These are phyloP conservation scores for Tachypleus tridentatus DNA, from an alignment of 1,140 invertebrate genomes.

Conservation along the genomic window DNA sequence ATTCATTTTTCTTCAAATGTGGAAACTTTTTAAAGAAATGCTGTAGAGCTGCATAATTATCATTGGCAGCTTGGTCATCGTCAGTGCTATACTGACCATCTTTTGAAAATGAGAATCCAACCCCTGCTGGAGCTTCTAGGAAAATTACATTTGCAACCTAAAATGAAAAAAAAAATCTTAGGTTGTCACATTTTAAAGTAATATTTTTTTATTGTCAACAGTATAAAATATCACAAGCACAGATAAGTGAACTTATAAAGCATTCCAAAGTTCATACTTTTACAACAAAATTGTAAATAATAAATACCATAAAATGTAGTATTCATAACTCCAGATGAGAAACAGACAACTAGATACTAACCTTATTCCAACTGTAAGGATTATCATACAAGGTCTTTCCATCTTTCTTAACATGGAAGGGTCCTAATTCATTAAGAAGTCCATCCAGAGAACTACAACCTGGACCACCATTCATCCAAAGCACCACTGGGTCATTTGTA, in stretches of 20 bases:
- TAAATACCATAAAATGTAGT: too few species aligned
- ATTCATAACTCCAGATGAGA: background rate
- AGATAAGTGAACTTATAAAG: too few species aligned
- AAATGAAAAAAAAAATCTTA: slow-evolving; percentile 19
- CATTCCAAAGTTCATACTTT: too few species aligned
- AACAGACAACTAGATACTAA: slow-evolving; percentile 19
- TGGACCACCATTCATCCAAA: slow-evolving; percentile 47
- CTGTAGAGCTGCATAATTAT: slow-evolving; percentile 38
- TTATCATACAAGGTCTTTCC: slow-evolving; percentile 35
- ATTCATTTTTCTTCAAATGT: slow-evolving; percentile 33
- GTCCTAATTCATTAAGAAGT: slow-evolving; percentile 42
- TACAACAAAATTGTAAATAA: too few species aligned
- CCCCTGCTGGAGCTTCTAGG: slow-evolving; percentile 43
- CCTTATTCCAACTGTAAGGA: slow-evolving; percentile 39
- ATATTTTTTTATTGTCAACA: too few species aligned
- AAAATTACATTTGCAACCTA: slow-evolving; percentile 66
- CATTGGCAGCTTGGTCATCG: slow-evolving; percentile 35
- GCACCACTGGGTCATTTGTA: slow-evolving; percentile 37
- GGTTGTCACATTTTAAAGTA: too few species aligned
- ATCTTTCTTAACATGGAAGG: slow-evolving; percentile 33
- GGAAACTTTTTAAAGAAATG: slow-evolving; percentile 41
- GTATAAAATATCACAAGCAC: too few species aligned
- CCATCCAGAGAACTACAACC: slow-evolving; percentile 42
- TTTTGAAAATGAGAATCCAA: slow-evolving; percentile 43
- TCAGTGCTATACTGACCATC: slow-evolving; percentile 38